Evolutionary conservation across 2,888 invertebrate genomes (phyloP).

Genomic region (Epirrhoe tristata): DNA sequence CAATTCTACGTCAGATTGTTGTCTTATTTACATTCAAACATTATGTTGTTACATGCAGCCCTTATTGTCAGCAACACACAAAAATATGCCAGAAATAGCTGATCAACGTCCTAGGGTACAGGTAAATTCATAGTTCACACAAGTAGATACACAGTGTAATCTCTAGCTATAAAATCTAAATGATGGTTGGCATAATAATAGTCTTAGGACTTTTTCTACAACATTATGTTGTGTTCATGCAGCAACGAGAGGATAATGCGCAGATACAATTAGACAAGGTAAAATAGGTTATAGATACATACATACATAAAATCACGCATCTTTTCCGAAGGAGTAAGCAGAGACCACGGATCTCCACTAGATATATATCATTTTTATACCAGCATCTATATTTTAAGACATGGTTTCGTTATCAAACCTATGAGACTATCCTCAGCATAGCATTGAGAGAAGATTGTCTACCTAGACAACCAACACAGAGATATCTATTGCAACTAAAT

Average conservation of each 20-base stretch:
- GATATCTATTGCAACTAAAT: too few relatives aligned
- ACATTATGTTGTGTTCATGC: neutral
- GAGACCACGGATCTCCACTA: too few relatives aligned
- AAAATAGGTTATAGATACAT: neutral
- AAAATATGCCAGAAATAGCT: neutral
- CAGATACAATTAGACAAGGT: conserved; percentile 9
- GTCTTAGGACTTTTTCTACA: neutral
- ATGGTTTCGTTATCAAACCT: too few relatives aligned
- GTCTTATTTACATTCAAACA: neutral
- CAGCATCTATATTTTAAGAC: too few relatives aligned
- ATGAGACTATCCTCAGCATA: too few relatives aligned
- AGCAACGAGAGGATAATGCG: conserved; percentile 9
- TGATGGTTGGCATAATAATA: neutral
- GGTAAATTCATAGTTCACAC: neutral
- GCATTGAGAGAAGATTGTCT: too few relatives aligned
- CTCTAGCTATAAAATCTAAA: neutral
- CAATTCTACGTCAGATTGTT: neutral
- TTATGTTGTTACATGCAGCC: conserved; percentile 11
- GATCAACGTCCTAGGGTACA: neutral
- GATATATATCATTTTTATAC: too few relatives aligned
- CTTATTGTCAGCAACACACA: neutral
- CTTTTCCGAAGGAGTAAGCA: too few relatives aligned
- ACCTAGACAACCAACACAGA: too few relatives aligned
- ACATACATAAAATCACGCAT: too few relatives aligned
- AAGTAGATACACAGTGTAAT: neutral